Evolutionary conservation across 2,888 invertebrate species (phyloP).

Genomic region (Horisme vitalbata): DNA sequence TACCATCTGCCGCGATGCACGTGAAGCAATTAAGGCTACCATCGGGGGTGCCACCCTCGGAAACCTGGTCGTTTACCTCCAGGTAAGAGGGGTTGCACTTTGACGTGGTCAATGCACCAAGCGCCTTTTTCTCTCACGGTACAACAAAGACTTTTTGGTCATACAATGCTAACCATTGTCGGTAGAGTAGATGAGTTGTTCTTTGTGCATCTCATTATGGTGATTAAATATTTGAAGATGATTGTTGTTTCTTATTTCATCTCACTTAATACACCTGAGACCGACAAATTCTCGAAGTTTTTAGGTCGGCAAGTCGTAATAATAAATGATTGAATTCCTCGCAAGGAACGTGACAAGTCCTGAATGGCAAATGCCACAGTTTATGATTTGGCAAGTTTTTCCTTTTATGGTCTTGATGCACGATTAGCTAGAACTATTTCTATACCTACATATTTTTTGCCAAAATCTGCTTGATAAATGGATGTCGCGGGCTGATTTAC

Average conservation of each 20-base stretch:
- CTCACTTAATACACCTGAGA: neutral
- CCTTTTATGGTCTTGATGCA: conserved; percentile 2
- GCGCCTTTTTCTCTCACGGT: conserved; percentile 49
- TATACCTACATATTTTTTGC: neutral
- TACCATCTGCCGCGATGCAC: conserved; percentile 76
- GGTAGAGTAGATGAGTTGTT: conserved; percentile 16
- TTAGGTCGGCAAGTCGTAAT: neutral
- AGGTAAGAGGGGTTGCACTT: conserved; percentile 57
- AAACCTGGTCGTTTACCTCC: conserved; percentile 74
- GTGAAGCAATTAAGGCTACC: conserved; percentile 74
- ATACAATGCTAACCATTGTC: conserved; percentile 20
- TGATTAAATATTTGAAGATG: conserved; percentile 24
- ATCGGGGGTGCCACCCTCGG: conserved; percentile 78
- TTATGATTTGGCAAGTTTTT: conserved; percentile 3
- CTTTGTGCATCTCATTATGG: conserved; percentile 24
- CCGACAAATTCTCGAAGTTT: neutral
- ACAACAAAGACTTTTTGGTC: conserved; percentile 35
- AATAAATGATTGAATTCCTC: conserved; percentile 14
- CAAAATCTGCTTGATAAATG: conserved; percentile 1
- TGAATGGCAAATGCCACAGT: conserved; percentile 12
- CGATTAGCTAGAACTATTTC: neutral
- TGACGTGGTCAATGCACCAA: conserved; percentile 65
- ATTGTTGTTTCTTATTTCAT: conserved; percentile 9
- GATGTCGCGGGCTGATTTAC: neutral
- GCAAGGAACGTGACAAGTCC: conserved; percentile 13